phyloP scores from a whole-genome alignment of 2,797 vertebrate genomes.

The Chelidonichthys spinosus region DNA sequence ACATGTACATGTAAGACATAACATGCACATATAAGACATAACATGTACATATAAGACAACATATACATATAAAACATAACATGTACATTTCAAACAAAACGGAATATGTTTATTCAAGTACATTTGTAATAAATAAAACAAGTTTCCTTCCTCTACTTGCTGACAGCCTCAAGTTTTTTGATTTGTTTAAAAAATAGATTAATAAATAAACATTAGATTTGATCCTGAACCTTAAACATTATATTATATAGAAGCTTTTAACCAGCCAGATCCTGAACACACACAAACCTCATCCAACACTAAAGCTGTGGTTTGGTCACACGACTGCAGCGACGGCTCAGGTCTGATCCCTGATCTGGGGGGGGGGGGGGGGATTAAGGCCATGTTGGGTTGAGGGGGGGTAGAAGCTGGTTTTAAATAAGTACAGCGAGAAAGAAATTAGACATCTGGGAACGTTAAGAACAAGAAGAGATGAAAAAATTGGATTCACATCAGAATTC shows the following conservation, averaged over 20 bases:
- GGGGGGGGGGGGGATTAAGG: slow-evolving; percentile 8
- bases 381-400: slow-evolving; percentile 4
- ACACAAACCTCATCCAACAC: not conserved
- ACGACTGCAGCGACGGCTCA: slow-evolving; percentile 41
- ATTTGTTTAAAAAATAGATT: too few species aligned
- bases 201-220: too few species aligned
- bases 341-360: slow-evolving; percentile 29
- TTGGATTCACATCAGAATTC: not conserved
- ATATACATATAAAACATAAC: too few species aligned
- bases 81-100: too few species aligned
- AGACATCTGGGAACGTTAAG: slow-evolving; percentile 28
- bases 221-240: not conserved
- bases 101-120: too few species aligned
- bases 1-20: too few species aligned
- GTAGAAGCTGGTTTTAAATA: not conserved
- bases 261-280: not conserved
- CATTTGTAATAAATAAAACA: too few species aligned
- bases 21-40: too few species aligned
- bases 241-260: not conserved
- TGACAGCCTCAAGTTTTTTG: too few species aligned
- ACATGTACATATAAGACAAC: too few species aligned
- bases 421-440: slow-evolving; percentile 11
- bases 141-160: too few species aligned
- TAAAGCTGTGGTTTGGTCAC: slow-evolving; percentile 60
- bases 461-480: not conserved